Evolutionary conservation across 2,888 invertebrate genomes (phyloP).

Genomic region (Gandaritis pyraliata): DNA sequence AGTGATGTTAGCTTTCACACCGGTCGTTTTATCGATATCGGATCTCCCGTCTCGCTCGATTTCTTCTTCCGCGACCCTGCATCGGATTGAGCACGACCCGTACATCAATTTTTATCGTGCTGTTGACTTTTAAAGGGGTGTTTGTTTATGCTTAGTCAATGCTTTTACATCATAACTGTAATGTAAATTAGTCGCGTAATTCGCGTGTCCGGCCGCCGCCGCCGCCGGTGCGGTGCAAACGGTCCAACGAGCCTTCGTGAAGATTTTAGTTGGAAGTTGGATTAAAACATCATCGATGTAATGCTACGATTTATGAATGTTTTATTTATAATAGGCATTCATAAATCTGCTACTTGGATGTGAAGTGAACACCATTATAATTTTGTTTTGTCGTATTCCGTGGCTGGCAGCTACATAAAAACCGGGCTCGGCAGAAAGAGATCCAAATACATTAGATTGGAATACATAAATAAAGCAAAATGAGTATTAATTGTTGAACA

Average conservation of each 20-base stretch:
- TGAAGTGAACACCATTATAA: constrained; percentile 28
- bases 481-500: constrained; percentile 43
- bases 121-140: constrained; percentile 61
- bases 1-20: constrained; percentile 54
- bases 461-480: constrained; percentile 11
- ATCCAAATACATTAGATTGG: constrained; percentile 16
- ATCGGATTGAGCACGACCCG: constrained; percentile 51
- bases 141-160: constrained; percentile 47
- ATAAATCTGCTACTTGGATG: too few relatives aligned
- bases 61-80: constrained; percentile 66
- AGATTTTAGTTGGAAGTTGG: constrained; percentile 16
- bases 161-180: constrained; percentile 57
- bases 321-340: too few relatives aligned
- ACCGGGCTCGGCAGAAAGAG: constrained; percentile 15
- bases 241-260: constrained; percentile 44
- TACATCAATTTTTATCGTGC: constrained; percentile 70
- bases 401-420: constrained; percentile 18
- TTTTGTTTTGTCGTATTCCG: constrained; percentile 28
- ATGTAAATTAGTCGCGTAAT: constrained; percentile 46
- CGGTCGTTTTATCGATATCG: constrained; percentile 62
- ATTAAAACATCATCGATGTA: too few relatives aligned
- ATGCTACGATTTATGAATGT: too few relatives aligned
- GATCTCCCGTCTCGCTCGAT: constrained; percentile 64
- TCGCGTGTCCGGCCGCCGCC: constrained; percentile 38
- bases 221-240: too few relatives aligned